Base-by-base conservation (phyloP, 2,888 invertebrate genomes). In the Polymixis flavicincta region DNA sequence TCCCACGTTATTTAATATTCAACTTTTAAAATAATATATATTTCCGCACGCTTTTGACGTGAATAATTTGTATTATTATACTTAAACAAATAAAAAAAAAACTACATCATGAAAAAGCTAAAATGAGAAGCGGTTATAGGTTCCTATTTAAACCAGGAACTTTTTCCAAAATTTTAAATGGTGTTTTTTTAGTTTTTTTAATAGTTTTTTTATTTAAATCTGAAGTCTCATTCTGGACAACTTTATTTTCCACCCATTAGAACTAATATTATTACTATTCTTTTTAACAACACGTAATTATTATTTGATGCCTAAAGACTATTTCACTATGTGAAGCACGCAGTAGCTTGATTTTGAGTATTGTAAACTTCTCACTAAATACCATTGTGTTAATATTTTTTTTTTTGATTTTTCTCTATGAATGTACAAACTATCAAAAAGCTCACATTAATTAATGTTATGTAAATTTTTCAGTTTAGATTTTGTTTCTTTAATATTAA, bases 401-500 rank as follows among this genome's bases (percentile, higher is more conserved):
- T 37, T 57, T 61, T 45, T 57, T 73, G 52, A 57, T 66, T 78
- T 66, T 72, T 63, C 74, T 69, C 66, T 60, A 73, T 11, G 42
- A 45, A 45, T 80, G 75, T 85, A 85, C 75, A 80, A 85, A 85
- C 32, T 52, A 73, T 74, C 54, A 25, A 67, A 70, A 52, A 37
- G 65, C 72, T 71, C 72, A 73, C 75, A 73, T 72, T 71, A 65
- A 69, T 74, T 73, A 72, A 32, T 73, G 50, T 64, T 64, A 52
- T 81, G 71, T 79, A 81, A 55, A 57, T 65, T 68, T 67, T 78
- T 67, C 54, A 19, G 25, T 42, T 65, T 77, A 82, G 17, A 19
- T 54, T 72, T 68, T 76, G 32, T 54, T 68, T 77, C 69, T 78
- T 81, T 87, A 88, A 85, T 84, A 85, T 80, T 82, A 83, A 76